These are phyloP conservation scores for Chymomyza caudatula DNA, from an alignment of 2,888 invertebrate genomes.

Conservation along the genomic window DNA sequence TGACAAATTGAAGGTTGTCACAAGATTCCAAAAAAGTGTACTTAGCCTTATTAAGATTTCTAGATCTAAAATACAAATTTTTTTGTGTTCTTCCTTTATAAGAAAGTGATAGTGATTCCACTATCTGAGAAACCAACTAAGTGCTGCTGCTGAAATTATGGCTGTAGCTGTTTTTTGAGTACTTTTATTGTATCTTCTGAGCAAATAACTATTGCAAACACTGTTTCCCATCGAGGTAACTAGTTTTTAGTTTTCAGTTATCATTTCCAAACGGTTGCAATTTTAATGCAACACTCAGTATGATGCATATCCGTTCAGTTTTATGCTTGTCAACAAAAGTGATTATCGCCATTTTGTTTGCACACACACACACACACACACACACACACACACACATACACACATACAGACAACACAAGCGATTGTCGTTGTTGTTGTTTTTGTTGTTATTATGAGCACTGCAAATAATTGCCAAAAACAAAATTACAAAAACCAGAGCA, in stretches of 20 bases:
- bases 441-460: slow-evolving; percentile 30
- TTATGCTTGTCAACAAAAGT: background rate
- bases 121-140: too few relatives aligned
- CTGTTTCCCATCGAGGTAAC: background rate
- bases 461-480: slow-evolving; percentile 41
- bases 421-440: slow-evolving; percentile 1
- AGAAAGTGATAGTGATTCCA: too few relatives aligned
- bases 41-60: too few relatives aligned
- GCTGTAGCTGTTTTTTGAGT: too few relatives aligned
- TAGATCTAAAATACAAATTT: too few relatives aligned
- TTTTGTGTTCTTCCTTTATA: too few relatives aligned
- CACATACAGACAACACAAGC: background rate
- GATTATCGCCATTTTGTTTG: slow-evolving; percentile 8
- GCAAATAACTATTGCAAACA: background rate
- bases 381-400: too few relatives aligned
- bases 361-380: slow-evolving; percentile 1
- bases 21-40: too few relatives aligned
- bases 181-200: background rate
- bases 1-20: too few relatives aligned
- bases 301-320: background rate
- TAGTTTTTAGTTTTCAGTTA: background rate
- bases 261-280: background rate
- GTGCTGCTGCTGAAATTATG: too few relatives aligned
- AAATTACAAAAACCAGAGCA: slow-evolving; percentile 10
- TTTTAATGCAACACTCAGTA: background rate